Evolutionary conservation across 2,888 invertebrate genomes (phyloP), one percentile per base, ranked within the genome.

Genomic region (Ariolimax columbianus): DNA sequence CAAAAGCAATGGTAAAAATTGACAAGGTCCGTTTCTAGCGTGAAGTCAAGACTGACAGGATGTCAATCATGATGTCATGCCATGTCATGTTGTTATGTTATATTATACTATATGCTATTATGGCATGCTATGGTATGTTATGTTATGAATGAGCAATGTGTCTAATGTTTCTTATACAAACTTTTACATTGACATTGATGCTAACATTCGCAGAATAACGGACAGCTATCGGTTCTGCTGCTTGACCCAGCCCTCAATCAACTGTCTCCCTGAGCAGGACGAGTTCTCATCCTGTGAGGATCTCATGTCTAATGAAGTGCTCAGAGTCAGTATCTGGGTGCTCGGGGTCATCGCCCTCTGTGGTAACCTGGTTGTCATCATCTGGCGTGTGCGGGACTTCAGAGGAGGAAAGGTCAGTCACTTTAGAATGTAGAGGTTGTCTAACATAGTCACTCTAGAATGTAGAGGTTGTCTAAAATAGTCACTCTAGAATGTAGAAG

Each of bases 171-270:
- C n/a, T n/a, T n/a, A n/a, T n/a, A n/a, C n/a, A n/a, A n/a, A n/a
- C n/a, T n/a, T n/a, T n/a, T n/a, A n/a, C n/a, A n/a, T n/a, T n/a
- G n/a, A n/a, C n/a, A n/a, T n/a, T n/a, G n/a, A n/a, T n/a, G n/a
- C n/a, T n/a, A n/a, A 72, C 26, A 4, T 72, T 70, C 86, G 30
- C 89, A 94, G 94, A 63, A 88, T 90, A 77, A 94, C 94, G 0
- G 94, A 94, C 87, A 93, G 94, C 85, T 94, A 93, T 87, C 91
- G 92, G 26, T 94, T 94, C 86, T 95, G 95, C 87, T 95, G 94
- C 85, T 89, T 94, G 87, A 93, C 94, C 0, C 90, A 91, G n/a
- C 91, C 91, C 51, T 92, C 93, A 1, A 87, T 88, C 26, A 81
- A 87, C 30, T 94, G 94, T 85, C 88, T 87, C 9, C 93, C 94